A percentile compares a stretch with the other conserved stretches of the same genome.
These are phyloP conservation scores for Aramus guarauna DNA, from an alignment of 2,113 vertebrate species.

Conservation along the genomic window DNA sequence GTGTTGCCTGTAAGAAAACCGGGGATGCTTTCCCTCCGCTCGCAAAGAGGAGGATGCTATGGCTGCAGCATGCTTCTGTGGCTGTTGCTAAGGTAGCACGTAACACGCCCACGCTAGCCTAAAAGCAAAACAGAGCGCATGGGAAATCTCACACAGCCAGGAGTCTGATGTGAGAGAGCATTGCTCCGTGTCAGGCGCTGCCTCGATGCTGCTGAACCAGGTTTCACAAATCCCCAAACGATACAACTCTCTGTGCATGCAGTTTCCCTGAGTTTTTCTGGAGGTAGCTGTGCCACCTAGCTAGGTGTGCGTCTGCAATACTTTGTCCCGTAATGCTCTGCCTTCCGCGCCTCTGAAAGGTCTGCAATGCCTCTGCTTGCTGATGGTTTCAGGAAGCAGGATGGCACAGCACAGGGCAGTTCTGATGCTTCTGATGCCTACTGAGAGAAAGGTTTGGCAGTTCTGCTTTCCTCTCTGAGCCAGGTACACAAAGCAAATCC, in stretches of 20 bases:
- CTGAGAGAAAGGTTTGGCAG: not conserved
- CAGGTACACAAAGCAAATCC: not conserved
- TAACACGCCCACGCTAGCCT: slow-evolving; percentile 14
- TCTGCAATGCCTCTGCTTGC: not conserved
- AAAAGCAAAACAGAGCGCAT: not conserved
- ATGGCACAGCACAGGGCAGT: not conserved
- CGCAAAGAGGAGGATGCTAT: not conserved
- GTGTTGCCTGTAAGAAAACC: not conserved
- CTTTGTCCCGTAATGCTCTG: not conserved
- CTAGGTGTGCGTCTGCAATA: not conserved
- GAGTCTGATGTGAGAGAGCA: not conserved
- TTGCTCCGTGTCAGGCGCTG: not conserved
- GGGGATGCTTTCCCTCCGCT: not conserved
- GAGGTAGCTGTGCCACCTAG: not conserved
- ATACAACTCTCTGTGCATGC: not conserved
- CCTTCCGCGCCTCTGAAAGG: not conserved
- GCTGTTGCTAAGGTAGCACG: slow-evolving; percentile 41
- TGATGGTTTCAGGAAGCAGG: not conserved
- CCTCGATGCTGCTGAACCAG: rapidly evolving
- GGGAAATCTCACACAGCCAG: not conserved
- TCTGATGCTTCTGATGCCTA: not conserved
- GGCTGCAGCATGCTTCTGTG: slow-evolving; percentile 3
- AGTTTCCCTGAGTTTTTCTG: not conserved
- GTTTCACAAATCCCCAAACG: not conserved
- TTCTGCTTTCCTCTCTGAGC: not conserved